Percentiles rank a stretch among this genome's conserved stretches.
Evolutionary conservation across 1,140 invertebrate genomes (phyloP).

Genomic region (Drosophila rhopaloa): DNA sequence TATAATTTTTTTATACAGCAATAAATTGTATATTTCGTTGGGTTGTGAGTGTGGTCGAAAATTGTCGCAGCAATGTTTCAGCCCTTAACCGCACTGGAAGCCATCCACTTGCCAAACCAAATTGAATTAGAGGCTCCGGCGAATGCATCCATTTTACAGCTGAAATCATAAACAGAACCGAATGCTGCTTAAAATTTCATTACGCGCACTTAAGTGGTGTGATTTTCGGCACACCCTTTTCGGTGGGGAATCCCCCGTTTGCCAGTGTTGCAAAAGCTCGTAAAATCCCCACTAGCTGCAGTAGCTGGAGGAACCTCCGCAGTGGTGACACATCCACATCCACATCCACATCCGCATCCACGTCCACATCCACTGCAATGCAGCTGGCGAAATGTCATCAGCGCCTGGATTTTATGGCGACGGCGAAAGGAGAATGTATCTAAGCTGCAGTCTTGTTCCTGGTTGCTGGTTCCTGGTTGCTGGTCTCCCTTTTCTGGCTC

Average conservation of each 20-base stretch:
- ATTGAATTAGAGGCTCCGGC: conserved; percentile 30
- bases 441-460: conserved; percentile 53
- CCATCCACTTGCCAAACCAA: conserved; percentile 10
- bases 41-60: not conserved
- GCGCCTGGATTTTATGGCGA: conserved; percentile 65
- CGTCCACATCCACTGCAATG: conserved; percentile 65
- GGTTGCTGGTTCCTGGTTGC: conserved; percentile 10
- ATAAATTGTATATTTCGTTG: not conserved
- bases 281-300: conserved; percentile 55
- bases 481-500: conserved; percentile 24
- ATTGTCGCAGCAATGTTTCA: not conserved
- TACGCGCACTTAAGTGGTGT: conserved; percentile 56
- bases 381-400: conserved; percentile 73
- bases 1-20: too few relatives aligned
- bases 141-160: conserved; percentile 38
- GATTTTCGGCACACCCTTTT: conserved; percentile 30
- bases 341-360: conserved; percentile 16
- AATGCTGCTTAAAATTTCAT: conserved; percentile 61
- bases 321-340: conserved; percentile 44
- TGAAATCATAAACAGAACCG: conserved; percentile 48
- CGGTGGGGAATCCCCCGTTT: not conserved
- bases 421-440: conserved; percentile 64
- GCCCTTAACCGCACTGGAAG: conserved; percentile 3
- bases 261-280: conserved; percentile 49
- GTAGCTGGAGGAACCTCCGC: conserved; percentile 17